Conservation (phyloP, 37 sponge, comb jelly and placozoan species). For the Crambe crambe region DNA sequence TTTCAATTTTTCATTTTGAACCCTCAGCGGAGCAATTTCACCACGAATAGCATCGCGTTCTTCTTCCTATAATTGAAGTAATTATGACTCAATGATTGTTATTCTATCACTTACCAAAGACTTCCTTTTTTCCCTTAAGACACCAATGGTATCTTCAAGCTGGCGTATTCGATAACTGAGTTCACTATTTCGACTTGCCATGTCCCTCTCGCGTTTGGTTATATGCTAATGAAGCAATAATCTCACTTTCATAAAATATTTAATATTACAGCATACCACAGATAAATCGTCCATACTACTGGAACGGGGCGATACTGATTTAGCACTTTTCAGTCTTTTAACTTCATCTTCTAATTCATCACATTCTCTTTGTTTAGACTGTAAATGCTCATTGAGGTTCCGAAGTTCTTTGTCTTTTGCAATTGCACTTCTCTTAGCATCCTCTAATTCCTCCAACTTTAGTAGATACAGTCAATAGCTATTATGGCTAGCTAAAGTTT, state of each 20-base stretch:
- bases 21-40: slow-evolving; percentile 31
- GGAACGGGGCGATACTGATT: slow-evolving; percentile 22
- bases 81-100: neutral
- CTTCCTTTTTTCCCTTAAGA: slow-evolving; percentile 20
- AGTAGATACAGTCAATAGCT: neutral
- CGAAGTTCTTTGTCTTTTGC: slow-evolving; percentile 49
- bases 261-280: too few relatives aligned
- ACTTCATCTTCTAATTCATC: slow-evolving; percentile 55
- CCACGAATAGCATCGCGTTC: slow-evolving; percentile 2
- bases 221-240: slow-evolving; percentile 7
- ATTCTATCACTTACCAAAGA: slow-evolving; percentile 27
- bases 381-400: neutral
- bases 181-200: slow-evolving; percentile 58
- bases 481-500: neutral
- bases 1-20: slow-evolving; percentile 14
- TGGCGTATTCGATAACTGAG: slow-evolving; percentile 45
- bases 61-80: slow-evolving; percentile 29
- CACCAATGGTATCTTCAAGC: slow-evolving; percentile 30
- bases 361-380: slow-evolving; percentile 32
- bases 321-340: slow-evolving; percentile 43
- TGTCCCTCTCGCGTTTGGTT: slow-evolving; percentile 31
- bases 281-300: slow-evolving; percentile 3
- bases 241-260: too few relatives aligned
- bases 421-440: slow-evolving; percentile 12
- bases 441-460: slow-evolving; percentile 63